Evolutionary conservation across 2,797 vertebrate genomes (phyloP), one percentile per base, ranked within the genome.

Genomic region (Chrosomus eos): DNA sequence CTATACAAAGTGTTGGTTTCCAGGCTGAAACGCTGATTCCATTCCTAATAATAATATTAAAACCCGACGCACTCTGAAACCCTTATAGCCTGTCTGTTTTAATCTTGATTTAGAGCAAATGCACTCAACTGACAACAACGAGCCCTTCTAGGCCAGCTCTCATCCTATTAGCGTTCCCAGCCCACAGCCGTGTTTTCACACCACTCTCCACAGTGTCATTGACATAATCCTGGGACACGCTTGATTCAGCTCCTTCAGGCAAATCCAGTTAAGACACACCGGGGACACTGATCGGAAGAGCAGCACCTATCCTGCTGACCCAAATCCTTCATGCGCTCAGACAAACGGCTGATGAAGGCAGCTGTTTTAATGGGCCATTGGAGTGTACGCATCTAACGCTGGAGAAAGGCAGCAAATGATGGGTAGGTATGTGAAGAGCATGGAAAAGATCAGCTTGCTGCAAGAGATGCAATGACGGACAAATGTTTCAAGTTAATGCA

Each of bases 251-350:
- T 88, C 87, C 89, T 91, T 86, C 76, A 75, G 90, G 90, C 93
- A 96, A 97, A 97, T 97, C 96, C 94, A 91, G 90, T 94, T 96
- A 93, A 95, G 93, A 93, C 91, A 91, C 93, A 92, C 93, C 92
- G 94, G 94, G 43, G 94, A 92, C 92, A 94, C 88, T 94, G 90
- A 91, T 88, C 91, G 84, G 91, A 94, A 83, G 92, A 92, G 89
- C 91, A 91, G 90, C 90, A 91, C 88, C 94, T 94, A 95, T 93
- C 93, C 93, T 84, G 80, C 85, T 95, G 94, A 95, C 95, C 95
- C 92, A 84, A 93, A 93, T 96, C 91, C 89, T 88, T 78, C 67
- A 82, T 90, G 90, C 88, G 90, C 86, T 86, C 68, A 82, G 45
- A 76, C 45, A 64, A 58, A 79, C 55, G 67, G 62, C 84, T 82